Base-by-base conservation (phyloP, 2,797 vertebrate species). In the Malurus splendens region DNA sequence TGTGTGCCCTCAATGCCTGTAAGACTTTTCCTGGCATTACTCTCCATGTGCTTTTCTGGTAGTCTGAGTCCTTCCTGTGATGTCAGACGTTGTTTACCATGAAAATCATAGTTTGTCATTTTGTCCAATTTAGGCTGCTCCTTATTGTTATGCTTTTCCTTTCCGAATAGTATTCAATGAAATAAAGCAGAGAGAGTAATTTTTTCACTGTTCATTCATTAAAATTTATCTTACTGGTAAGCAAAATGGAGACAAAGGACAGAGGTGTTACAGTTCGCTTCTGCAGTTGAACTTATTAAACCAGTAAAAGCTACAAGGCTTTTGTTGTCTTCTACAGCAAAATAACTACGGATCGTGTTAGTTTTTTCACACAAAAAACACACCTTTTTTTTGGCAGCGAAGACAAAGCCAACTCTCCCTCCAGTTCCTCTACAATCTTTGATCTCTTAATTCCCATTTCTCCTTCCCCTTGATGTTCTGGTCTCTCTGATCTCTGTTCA, bases 401-500 rank as follows among this genome's bases (percentile, higher is more conserved):
- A 93, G 90, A 94, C 90, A 90, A 94, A 91, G 78, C 41, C 86
- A 86, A 83, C 68, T 89, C 75, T 90, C 78, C 77, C 86, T 90
- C 65, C 50, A 82, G 89, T 90, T 93, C 62, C 82, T 76, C 68
- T 57, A 50, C 57, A 79, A 80, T 82, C 82, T 95, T 94, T 94
- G 90, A 95, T 95, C 90, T 94, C 88, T 76, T 79, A 82, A 77
- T 92, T 92, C 89, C 66, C 51, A 82, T 90, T 91, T 89, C 89
- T 93, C 72, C 59, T 92, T 82, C 36, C 67, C 84, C 91, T 94
- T 85, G 72, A 90, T 90, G 92, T 91, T 90, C 66, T 7, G 52
- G 64, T 91, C 61, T 93, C 73, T 95, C 77, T 94, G 67, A 94
- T 87, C 72, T 91, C 73, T 82, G 89, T 62, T 92, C 72, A 89